Evolutionary conservation across 2,888 invertebrate genomes (phyloP).

Genomic region (Pollenia amentaria): DNA sequence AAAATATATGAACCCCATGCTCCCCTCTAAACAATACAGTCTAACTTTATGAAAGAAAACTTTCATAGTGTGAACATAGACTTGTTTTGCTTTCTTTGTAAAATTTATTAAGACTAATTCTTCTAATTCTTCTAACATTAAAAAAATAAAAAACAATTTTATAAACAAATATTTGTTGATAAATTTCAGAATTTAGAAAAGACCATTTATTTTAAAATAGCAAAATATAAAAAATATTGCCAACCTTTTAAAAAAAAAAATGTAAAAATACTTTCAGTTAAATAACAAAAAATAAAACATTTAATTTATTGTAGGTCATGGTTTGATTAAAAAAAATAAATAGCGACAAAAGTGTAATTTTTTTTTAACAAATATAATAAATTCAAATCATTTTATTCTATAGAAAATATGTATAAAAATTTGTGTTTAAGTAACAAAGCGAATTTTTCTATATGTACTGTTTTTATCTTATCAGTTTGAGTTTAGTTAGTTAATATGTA

Average conservation of each 20-base stretch:
- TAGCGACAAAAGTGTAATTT: background rate
- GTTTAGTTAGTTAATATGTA: constrained; percentile 27
- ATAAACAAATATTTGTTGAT: no score
- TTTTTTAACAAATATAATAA: background rate
- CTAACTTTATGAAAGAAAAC: no score
- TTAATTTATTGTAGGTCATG: constrained; percentile 68
- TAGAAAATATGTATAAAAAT: background rate
- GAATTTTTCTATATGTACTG: background rate
- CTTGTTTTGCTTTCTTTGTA: no score
- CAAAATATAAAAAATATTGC: no score
- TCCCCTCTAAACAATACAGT: no score
- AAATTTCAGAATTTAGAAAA: no score
- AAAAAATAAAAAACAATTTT: no score
- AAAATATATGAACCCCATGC: no score
- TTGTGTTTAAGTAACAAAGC: constrained; percentile 19
- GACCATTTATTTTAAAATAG: no score
- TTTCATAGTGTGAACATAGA: no score
- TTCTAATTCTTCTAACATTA: no score
- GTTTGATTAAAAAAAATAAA: constrained; percentile 38
- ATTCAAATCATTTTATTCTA: constrained; percentile 41
- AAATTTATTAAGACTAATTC: no score
- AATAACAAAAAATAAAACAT: constrained; percentile 3
- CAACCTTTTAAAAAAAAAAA: background rate
- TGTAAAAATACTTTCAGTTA: background rate
- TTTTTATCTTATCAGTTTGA: constrained; percentile 55